phyloP scores from a whole-genome alignment of 2,797 vertebrate genomes.

The Menidia menidia region DNA sequence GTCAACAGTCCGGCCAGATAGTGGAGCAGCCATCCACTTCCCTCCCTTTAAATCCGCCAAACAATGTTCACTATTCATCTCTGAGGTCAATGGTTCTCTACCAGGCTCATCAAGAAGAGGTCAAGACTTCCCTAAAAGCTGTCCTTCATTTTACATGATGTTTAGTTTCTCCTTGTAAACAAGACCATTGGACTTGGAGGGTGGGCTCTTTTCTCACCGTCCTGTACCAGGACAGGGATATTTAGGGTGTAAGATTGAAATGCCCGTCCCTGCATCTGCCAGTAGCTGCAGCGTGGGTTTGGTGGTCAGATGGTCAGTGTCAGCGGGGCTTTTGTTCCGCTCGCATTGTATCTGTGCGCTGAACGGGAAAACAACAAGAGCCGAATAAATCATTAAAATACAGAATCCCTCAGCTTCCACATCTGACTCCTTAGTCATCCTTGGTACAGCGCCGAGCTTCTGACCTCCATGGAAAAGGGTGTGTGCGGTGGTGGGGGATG shows the following conservation, averaged over 20 bases:
- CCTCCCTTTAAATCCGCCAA: not conserved
- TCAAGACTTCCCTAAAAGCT: slow-evolving; percentile 72
- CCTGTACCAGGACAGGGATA: slow-evolving; percentile 38
- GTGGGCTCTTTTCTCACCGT: slow-evolving; percentile 31
- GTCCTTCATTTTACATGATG: slow-evolving; percentile 55
- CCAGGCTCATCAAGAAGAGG: slow-evolving; percentile 61
- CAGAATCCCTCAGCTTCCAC: slow-evolving; percentile 75
- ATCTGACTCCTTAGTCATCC: slow-evolving; percentile 78
- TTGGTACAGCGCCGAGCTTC: slow-evolving; percentile 58
- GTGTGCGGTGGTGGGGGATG: slow-evolving; percentile 31
- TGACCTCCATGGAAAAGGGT: slow-evolving; percentile 47
- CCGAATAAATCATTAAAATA: slow-evolving; percentile 83
- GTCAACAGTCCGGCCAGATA: slow-evolving; percentile 64
- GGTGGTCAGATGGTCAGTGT: slow-evolving; percentile 80
- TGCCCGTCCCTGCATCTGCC: slow-evolving; percentile 52
- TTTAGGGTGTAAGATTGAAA: slow-evolving; percentile 35
- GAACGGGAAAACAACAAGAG: slow-evolving; percentile 80
- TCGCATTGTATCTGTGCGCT: slow-evolving; percentile 78
- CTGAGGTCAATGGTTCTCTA: slow-evolving; percentile 74
- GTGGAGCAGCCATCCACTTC: slow-evolving; percentile 33
- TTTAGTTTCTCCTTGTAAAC: slow-evolving; percentile 52
- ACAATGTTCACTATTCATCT: slow-evolving; percentile 75
- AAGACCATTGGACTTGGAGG: slow-evolving; percentile 55
- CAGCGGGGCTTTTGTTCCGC: slow-evolving; percentile 77
- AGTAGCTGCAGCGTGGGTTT: slow-evolving; percentile 66